Evolutionary conservation across 2,797 vertebrate genomes (phyloP), one percentile per base, ranked within the genome.

Genomic region (Phalloptychus januarius): DNA sequence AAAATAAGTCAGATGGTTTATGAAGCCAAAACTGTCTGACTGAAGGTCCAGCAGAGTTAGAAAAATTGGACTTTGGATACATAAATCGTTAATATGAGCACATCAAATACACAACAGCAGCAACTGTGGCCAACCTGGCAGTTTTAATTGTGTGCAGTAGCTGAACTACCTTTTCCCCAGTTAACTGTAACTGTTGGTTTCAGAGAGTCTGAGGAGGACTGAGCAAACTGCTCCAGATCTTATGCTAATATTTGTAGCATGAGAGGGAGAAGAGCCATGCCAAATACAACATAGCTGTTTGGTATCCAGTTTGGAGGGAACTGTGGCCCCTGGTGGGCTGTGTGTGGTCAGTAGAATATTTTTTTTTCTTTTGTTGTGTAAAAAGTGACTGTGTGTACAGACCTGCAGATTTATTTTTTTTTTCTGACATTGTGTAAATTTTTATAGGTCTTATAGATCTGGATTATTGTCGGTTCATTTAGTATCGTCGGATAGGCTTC

Each of bases 371-470:
- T 82, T 84, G n/a, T 87, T 89, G 86, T 74, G 73, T 90, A 89
- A 80, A 87, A 91, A 89, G 85, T 74, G 77, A 88, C 78, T 90
- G 85, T 90, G 77, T 90, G 92, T 93, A 88, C 85, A 91, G 83
- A 89, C 65, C 87, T 86, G 88, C 87, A 87, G 90, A 89, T 94
- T 89, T 92, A 93, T 91, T 52, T 10, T 84, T 87, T 85, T 77
- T 92, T 90, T 90, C 91, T 94, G 89, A 88, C 81, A 86, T 90
- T 90, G 89, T 92, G 74, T 92, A 87, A 88, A 86, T 79, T 88
- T 91, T 92, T 92, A 94, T 96, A 89, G 95, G 95, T 96, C 96
- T 96, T 94, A 96, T 96, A 96, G 96, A 96, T 94, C 95, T 95
- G 87, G 82, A 82, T 79, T 89, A 78, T 92, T 80, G 86, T 92